phyloP scores from a whole-genome alignment of 2,888 invertebrate genomes.

The Xiphydria camelus region DNA sequence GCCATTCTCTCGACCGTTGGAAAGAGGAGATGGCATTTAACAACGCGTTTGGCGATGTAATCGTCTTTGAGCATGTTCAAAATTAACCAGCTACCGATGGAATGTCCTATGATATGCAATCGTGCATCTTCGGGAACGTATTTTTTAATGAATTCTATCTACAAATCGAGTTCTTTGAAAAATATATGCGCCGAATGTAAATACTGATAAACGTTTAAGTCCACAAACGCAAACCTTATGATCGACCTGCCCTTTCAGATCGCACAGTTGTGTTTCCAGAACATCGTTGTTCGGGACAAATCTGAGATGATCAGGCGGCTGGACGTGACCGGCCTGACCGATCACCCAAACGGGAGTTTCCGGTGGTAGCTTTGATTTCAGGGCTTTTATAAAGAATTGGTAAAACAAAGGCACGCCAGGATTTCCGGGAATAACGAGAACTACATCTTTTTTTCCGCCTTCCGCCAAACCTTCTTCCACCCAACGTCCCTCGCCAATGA shows the following conservation, averaged over 20 bases:
- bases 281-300: conserved; percentile 61
- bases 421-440: conserved; percentile 83
- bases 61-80: conserved; percentile 71
- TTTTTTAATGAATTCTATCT: conserved; percentile 70
- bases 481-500: conserved; percentile 74
- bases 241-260: conserved; percentile 76
- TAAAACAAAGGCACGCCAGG: conserved; percentile 87
- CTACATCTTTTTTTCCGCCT: conserved; percentile 64
- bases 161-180: no score
- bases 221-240: conserved; percentile 79
- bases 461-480: conserved; percentile 65
- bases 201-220: no score
- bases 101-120: conserved; percentile 85
- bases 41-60: conserved; percentile 61
- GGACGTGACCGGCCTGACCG: conserved; percentile 83
- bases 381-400: conserved; percentile 68
- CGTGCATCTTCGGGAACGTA: conserved; percentile 73
- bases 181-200: no score
- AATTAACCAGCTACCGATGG: conserved; percentile 85
- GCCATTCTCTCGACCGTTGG: conserved; percentile 87
- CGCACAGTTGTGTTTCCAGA: no score
- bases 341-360: conserved; percentile 79
- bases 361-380: conserved; percentile 65
- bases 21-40: conserved; percentile 76
- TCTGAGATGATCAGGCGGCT: conserved; percentile 61